These are phyloP conservation scores for Oryzias celebensis DNA, from an alignment of 2,113 vertebrate genomes.

Conservation along the genomic window DNA sequence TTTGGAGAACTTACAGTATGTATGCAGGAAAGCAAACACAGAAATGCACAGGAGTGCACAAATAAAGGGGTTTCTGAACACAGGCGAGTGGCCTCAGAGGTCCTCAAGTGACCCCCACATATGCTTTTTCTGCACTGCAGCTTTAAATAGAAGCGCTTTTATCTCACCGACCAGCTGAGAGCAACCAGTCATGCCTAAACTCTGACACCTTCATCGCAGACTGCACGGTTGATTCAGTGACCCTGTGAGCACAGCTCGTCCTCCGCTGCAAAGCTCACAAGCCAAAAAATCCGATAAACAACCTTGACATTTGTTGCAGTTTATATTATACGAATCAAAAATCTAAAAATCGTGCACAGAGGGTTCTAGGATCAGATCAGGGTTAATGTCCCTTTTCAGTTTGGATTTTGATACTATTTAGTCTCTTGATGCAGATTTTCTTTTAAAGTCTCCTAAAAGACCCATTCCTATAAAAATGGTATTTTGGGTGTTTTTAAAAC, in stretches of 20 bases:
- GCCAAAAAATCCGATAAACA: neutral
- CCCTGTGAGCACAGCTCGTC: neutral
- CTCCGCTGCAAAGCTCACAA: constrained; percentile 1
- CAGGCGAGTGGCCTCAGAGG: neutral
- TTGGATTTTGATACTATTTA: neutral
- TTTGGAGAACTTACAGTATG: constrained; percentile 2
- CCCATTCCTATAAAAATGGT: too few species aligned
- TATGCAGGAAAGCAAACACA: constrained; percentile 15
- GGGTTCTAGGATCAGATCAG: constrained; percentile 3
- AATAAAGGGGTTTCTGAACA: neutral
- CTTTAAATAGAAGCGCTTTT: constrained; percentile 43
- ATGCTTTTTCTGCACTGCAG: constrained; percentile 8
- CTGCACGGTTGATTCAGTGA: constrained; percentile 20
- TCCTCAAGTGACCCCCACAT: constrained; percentile 35
- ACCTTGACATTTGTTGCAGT: constrained; percentile 1
- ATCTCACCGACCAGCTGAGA: constrained; percentile 8
- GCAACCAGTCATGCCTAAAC: constrained; percentile 13
- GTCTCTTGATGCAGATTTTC: neutral
- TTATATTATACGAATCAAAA: neutral
- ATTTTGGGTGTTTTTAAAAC: too few species aligned
- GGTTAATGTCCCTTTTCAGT: too few species aligned
- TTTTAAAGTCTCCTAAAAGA: neutral
- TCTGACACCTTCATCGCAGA: neutral
- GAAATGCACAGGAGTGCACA: neutral
- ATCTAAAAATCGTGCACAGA: neutral